Evolutionary conservation across 2,888 invertebrate species (phyloP).

Genomic region (Ptycholaimellus sp.): DNA sequence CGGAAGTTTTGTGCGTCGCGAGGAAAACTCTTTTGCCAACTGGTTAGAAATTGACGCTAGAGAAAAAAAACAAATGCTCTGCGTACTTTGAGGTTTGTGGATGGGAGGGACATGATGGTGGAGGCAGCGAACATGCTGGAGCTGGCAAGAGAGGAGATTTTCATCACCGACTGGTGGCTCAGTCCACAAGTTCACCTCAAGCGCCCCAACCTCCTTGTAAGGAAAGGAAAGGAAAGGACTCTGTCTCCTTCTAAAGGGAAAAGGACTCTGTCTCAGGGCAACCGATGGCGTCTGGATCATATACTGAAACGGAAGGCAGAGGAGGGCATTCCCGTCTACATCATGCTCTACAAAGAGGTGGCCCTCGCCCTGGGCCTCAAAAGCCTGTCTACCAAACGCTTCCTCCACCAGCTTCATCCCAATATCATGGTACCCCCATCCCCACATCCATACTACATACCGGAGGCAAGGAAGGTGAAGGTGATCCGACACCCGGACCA

Average conservation of each 20-base stretch:
- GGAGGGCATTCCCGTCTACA: constrained; percentile 39
- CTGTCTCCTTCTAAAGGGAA: too few species aligned
- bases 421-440: constrained; percentile 32
- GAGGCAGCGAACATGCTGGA: constrained; percentile 24
- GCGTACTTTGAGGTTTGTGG: constrained; percentile 18
- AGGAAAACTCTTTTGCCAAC: too few species aligned
- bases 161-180: constrained; percentile 91
- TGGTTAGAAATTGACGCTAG: too few species aligned
- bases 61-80: too few species aligned
- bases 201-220: too few species aligned
- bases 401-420: constrained; percentile 40
- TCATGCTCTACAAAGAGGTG: constrained; percentile 85
- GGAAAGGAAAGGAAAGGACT: too few species aligned
- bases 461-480: constrained; percentile 28
- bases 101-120: constrained; percentile 19
- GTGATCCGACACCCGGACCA: constrained; percentile 88
- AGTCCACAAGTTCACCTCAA: constrained; percentile 27
- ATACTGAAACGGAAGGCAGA: constrained; percentile 21
- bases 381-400: constrained; percentile 77
- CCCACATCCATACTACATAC: not conserved
- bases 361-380: constrained; percentile 84
- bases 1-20: too few species aligned
- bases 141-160: constrained; percentile 69
- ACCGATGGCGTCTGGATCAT: constrained; percentile 27
- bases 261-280: constrained; percentile 26